These are phyloP conservation scores for Yponomeuta evonymella DNA, from an alignment of 2,888 invertebrate species.

Conservation along the genomic window DNA sequence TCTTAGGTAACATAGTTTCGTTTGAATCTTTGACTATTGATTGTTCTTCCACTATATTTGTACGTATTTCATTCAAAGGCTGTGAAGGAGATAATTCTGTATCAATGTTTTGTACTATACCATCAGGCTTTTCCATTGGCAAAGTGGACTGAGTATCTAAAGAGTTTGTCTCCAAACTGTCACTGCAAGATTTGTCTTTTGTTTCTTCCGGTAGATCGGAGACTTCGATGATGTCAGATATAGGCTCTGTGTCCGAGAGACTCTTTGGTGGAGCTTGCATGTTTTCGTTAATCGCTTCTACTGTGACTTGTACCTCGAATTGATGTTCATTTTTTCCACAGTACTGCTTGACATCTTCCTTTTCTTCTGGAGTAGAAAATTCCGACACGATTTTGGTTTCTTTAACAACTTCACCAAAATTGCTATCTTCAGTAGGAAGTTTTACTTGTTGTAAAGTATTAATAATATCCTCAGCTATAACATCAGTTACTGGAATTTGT, in stretches of 20 bases:
- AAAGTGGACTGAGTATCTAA: conserved; percentile 15
- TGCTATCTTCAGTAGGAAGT: not conserved
- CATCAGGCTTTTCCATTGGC: conserved; percentile 14
- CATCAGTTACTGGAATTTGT: not conserved
- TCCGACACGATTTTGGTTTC: not conserved
- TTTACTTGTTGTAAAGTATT: not conserved
- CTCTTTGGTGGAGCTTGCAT: not conserved
- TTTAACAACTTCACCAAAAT: not conserved
- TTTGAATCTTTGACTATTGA: not conserved
- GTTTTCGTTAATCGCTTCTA: conserved; percentile 4
- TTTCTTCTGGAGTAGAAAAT: not conserved
- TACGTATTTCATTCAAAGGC: conserved; percentile 6
- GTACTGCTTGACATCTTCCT: not conserved
- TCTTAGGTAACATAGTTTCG: not conserved
- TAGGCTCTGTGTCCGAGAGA: conserved; percentile 2
- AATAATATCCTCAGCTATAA: too few relatives aligned
- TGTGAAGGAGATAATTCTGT: not conserved
- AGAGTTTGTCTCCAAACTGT: conserved; percentile 11
- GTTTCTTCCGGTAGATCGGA: conserved; percentile 7
- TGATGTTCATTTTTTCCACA: not conserved
- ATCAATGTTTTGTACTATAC: conserved; percentile 14
- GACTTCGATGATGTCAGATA: conserved; percentile 6
- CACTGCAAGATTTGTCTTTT: conserved; percentile 12
- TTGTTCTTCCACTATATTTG: conserved; percentile 6
- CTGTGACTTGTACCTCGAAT: not conserved